Conservation (phyloP, 2,888 invertebrate species). For the Alviniconcha strummeri region DNA sequence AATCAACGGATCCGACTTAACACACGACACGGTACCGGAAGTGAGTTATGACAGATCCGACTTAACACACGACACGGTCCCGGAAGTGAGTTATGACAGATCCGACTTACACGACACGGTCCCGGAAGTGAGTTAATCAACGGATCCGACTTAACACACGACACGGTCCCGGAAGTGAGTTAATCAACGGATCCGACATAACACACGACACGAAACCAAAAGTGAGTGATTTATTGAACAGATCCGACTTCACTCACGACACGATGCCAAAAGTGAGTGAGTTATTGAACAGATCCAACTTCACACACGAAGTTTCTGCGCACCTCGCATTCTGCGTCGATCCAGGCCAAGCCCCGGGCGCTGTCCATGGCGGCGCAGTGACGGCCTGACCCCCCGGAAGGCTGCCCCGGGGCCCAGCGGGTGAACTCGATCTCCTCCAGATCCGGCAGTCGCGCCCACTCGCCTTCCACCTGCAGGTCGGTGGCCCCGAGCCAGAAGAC, state of each 20-base stretch:
- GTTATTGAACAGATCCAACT: neutral
- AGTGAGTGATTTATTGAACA: neutral
- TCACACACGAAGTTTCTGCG: conserved; percentile 48
- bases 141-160: neutral
- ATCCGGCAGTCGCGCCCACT: conserved; percentile 48
- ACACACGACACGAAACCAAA: neutral
- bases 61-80: conserved; percentile 39
- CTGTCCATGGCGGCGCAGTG: conserved; percentile 48
- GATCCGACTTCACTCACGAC: neutral
- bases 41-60: too few species aligned
- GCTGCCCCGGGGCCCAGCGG: conserved; percentile 49
- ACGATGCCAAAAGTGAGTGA: neutral
- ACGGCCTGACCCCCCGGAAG: conserved; percentile 43
- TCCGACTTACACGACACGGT: too few species aligned
- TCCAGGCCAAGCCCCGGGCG: conserved; percentile 44
- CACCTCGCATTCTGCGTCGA: conserved; percentile 49
- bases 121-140: too few species aligned
- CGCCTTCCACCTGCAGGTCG: conserved; percentile 43
- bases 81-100: too few species aligned
- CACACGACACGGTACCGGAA: too few species aligned
- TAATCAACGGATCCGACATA: too few species aligned
- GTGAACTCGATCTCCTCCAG: conserved; percentile 36
- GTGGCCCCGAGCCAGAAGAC: conserved; percentile 49
- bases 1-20: too few species aligned
- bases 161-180: neutral